Conservation (phyloP, 2,888 invertebrate genomes). For the Apamea monoglypha region DNA sequence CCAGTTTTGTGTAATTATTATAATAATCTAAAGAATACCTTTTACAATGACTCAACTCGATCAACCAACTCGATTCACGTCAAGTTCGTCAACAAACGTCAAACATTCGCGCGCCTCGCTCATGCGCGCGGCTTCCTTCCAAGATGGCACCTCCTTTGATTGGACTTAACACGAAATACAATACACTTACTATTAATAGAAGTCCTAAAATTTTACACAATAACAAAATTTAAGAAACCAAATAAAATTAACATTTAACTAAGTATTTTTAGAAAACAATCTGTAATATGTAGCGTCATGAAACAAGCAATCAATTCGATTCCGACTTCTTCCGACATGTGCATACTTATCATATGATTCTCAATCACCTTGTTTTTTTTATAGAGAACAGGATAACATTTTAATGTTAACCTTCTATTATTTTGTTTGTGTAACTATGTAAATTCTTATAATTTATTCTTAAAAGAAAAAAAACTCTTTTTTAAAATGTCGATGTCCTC, state of each 20-base stretch:
- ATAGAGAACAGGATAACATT: background rate
- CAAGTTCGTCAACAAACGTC: background rate
- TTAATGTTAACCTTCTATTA: constrained; percentile 11
- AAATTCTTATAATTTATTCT: constrained; percentile 1
- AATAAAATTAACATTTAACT: background rate
- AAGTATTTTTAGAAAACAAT: background rate
- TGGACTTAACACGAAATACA: background rate
- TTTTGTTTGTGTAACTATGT: constrained; percentile 5
- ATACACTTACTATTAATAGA: background rate
- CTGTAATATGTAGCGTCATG: background rate
- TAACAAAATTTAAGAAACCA: background rate
- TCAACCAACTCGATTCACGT: background rate
- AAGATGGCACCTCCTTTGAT: background rate
- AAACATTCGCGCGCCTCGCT: too few species aligned
- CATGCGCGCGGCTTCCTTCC: too few species aligned
- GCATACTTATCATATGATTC: background rate
- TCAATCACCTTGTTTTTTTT: constrained; percentile 7
- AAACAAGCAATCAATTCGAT: background rate
- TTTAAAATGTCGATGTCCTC: constrained; percentile 13
- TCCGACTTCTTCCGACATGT: background rate
- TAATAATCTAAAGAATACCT: background rate
- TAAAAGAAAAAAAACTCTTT: background rate
- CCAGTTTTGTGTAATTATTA: constrained; percentile 6
- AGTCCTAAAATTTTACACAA: background rate
- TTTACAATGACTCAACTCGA: background rate